phyloP scores from a whole-genome alignment of 1,140 invertebrate genomes.

The Apocrypta bakeri region DNA sequence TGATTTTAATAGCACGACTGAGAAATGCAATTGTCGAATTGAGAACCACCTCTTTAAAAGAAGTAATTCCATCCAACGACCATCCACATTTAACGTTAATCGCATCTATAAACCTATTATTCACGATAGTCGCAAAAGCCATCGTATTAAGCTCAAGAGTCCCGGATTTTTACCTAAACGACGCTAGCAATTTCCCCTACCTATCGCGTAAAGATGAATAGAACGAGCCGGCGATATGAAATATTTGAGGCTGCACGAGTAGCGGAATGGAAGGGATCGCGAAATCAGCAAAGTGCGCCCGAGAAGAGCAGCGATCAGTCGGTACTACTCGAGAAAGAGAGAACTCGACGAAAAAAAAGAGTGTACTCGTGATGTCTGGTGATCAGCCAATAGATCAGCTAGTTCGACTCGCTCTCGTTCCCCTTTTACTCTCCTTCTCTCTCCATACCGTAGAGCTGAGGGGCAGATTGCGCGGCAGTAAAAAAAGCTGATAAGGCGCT shows the following conservation, averaged over 20 bases:
- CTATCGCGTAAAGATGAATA: neutral
- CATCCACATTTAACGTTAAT: too few relatives aligned
- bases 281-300: neutral
- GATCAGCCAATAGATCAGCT: constrained; percentile 25
- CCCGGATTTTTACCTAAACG: neutral
- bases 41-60: too few relatives aligned
- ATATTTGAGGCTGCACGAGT: neutral
- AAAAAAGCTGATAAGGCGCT: neutral
- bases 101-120: too few relatives aligned
- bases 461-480: neutral
- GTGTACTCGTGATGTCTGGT: constrained; percentile 24
- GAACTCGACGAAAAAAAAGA: neutral
- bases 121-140: neutral
- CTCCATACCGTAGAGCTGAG: neutral
- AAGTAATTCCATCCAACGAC: too few relatives aligned
- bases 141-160: neutral
- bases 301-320: neutral
- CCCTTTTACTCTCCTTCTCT: neutral
- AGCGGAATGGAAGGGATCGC: neutral
- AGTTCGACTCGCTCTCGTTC: constrained; percentile 5
- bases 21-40: too few relatives aligned
- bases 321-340: neutral
- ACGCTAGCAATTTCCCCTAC: neutral
- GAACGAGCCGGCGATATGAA: neutral
- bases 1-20: too few relatives aligned